Conservation (phyloP, 2,888 invertebrate genomes). For the Alloscopus bannaensis region DNA sequence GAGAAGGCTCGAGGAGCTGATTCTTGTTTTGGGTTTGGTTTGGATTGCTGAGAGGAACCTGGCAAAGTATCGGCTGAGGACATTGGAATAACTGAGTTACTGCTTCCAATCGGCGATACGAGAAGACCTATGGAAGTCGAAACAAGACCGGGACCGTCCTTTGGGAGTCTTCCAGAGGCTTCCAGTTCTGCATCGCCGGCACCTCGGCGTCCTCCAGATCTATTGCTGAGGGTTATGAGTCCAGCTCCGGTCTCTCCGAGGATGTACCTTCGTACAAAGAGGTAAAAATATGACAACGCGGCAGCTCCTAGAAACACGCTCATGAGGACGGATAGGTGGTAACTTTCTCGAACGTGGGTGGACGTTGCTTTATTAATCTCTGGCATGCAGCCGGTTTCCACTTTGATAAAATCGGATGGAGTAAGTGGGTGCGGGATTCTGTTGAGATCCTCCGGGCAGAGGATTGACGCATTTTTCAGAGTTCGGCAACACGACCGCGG, state of each 20-base stretch:
- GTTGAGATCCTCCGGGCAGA: conserved; percentile 50
- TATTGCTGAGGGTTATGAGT: too few relatives aligned
- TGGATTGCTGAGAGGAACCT: too few relatives aligned
- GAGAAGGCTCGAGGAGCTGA: too few relatives aligned
- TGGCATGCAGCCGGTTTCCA: conserved; percentile 55
- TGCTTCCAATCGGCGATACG: too few relatives aligned
- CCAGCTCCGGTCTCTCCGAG: neutral
- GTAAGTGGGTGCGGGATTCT: conserved; percentile 57
- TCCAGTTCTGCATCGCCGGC: too few relatives aligned
- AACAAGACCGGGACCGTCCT: neutral
- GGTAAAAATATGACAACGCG: conserved; percentile 1
- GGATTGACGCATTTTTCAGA: conserved; percentile 10
- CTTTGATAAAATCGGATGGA: conserved; percentile 52
- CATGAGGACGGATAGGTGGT: conserved; percentile 28
- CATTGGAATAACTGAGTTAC: too few relatives aligned
- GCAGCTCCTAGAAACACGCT: conserved; percentile 33
- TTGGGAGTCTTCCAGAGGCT: too few relatives aligned
- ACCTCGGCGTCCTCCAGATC: too few relatives aligned
- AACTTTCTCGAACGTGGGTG: conserved; percentile 41
- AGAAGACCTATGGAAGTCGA: too few relatives aligned
- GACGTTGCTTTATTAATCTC: conserved; percentile 47
- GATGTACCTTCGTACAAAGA: conserved; percentile 24
- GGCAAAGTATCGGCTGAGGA: too few relatives aligned
- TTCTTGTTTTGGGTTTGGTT: too few relatives aligned
- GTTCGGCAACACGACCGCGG: conserved; percentile 62